phyloP scores from a whole-genome alignment of 2,113 vertebrate genomes.

The Planiliza haematocheilus region DNA sequence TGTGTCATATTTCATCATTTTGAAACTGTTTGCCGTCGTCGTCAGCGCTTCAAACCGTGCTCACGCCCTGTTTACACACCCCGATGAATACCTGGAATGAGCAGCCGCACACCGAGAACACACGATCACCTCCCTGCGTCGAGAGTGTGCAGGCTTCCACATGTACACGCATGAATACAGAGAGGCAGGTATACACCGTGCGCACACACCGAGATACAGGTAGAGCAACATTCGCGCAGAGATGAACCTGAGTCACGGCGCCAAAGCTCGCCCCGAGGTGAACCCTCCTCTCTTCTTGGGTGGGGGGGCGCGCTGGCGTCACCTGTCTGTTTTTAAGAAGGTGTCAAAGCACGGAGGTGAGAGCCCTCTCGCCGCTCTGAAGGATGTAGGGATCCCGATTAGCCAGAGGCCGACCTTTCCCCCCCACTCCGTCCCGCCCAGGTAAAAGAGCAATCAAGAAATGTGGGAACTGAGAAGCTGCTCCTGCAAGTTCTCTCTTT shows the following conservation, averaged over 20 bases:
- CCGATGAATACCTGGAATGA: conserved; percentile 43
- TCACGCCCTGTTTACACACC: conserved; percentile 52
- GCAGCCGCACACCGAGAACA: neutral
- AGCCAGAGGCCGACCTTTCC: conserved; percentile 47
- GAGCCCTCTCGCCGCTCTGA: conserved; percentile 27
- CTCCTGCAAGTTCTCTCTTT: neutral
- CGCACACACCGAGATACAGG: conserved; percentile 10
- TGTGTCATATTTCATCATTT: neutral
- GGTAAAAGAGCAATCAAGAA: conserved; percentile 24
- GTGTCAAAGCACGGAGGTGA: conserved; percentile 56
- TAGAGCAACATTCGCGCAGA: conserved; percentile 25
- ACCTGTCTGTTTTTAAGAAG: conserved; percentile 62
- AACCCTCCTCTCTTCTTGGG: conserved; percentile 36
- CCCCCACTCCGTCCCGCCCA: conserved; percentile 2
- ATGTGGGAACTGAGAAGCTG: neutral
- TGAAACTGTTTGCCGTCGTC: conserved; percentile 22
- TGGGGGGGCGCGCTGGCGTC: conserved; percentile 53
- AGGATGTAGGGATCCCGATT: conserved; percentile 57
- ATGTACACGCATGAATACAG: conserved; percentile 29
- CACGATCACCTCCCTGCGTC: conserved; percentile 21
- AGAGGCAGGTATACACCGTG: conserved; percentile 11
- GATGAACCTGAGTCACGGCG: conserved; percentile 37
- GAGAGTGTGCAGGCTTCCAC: conserved; percentile 55
- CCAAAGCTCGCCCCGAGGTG: conserved; percentile 57
- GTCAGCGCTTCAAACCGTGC: conserved; percentile 11